phyloP scores from a whole-genome alignment of 1,140 invertebrate species.

The Sitophilus oryzae region DNA sequence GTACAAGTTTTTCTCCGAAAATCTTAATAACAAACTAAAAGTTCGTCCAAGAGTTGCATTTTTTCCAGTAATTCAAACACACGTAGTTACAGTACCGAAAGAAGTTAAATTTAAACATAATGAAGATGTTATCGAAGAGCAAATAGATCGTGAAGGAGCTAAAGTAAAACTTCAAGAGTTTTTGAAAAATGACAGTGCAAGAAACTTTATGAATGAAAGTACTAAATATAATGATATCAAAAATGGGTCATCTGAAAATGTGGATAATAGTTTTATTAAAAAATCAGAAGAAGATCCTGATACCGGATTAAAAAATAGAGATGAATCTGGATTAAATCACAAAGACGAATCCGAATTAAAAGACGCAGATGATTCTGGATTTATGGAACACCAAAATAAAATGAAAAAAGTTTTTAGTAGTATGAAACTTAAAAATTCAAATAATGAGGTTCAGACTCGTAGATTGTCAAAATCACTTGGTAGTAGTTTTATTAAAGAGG shows the following conservation, averaged over 20 bases:
- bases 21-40: constrained; percentile 23
- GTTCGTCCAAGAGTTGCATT: constrained; percentile 1
- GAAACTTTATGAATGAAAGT: neutral
- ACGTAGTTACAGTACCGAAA: neutral
- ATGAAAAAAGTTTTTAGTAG: constrained; percentile 24
- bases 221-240: neutral
- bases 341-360: neutral
- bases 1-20: constrained; percentile 27
- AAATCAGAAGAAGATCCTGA: neutral
- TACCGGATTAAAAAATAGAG: neutral
- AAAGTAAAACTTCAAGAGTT: constrained; percentile 23
- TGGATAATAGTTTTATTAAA: neutral
- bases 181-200: neutral
- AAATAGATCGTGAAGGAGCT: constrained; percentile 23
- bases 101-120: constrained; percentile 8
- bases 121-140: constrained; percentile 28
- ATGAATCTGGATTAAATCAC: neutral
- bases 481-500: constrained; percentile 10
- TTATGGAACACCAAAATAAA: constrained; percentile 12
- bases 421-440: constrained; percentile 15
- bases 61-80: constrained; percentile 2
- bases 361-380: neutral
- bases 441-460: constrained; percentile 1
- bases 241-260: constrained; percentile 13
- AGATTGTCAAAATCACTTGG: constrained; percentile 18